A percentile compares a stretch with the other conserved stretches of the same genome.
Evolutionary conservation across 2,888 invertebrate genomes (phyloP).

Genomic region (Heliconius aoede): DNA sequence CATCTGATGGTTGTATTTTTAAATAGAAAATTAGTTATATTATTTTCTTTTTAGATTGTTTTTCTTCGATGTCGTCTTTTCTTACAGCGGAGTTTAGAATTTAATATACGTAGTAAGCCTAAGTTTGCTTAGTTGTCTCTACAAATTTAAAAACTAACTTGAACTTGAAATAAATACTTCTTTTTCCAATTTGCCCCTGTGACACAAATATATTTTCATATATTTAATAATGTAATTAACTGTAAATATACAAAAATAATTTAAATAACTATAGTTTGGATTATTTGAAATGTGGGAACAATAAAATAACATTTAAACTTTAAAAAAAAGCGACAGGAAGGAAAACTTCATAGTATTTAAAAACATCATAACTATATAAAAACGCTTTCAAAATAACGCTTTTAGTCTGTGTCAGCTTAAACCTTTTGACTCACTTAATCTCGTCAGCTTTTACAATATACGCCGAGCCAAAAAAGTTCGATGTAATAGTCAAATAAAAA

Average conservation of each 20-base stretch:
- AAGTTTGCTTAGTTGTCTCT: not conserved
- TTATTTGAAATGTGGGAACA: too few relatives aligned
- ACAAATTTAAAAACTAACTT: not conserved
- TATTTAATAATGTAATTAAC: too few relatives aligned
- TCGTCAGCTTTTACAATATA: not conserved
- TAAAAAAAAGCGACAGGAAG: not conserved
- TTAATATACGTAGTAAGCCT: too few relatives aligned
- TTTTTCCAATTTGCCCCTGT: too few relatives aligned
- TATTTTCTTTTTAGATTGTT: not conserved
- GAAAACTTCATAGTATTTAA: not conserved
- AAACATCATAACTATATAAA: not conserved
- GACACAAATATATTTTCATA: too few relatives aligned
- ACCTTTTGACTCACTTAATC: constrained; percentile 6
- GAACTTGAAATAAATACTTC: too few relatives aligned
- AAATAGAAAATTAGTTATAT: constrained; percentile 7
- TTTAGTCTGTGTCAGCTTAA: not conserved
- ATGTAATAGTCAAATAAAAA: not conserved
- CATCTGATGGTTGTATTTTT: constrained; percentile 1
- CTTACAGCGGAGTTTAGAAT: not conserved
- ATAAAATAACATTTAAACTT: not conserved
- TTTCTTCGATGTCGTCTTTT: not conserved
- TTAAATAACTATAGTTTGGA: too few relatives aligned
- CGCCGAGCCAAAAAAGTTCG: not conserved
- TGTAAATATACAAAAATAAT: too few relatives aligned
- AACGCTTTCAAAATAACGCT: not conserved